Base-by-base conservation (phyloP, 2,888 invertebrate genomes). In the Leucophenga montana region DNA sequence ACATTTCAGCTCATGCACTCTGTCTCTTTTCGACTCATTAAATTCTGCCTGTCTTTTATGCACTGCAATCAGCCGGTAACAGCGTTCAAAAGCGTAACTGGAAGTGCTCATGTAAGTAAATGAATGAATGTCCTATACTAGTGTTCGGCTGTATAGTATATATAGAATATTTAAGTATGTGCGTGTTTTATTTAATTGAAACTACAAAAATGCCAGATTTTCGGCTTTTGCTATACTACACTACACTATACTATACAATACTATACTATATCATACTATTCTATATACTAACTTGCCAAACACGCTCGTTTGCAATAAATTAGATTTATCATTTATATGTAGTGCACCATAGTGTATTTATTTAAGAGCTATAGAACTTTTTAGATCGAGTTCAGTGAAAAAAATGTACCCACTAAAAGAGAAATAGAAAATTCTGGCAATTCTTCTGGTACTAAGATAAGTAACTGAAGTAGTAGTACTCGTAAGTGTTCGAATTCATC, bases 301-400 rank as follows among this genome's bases (percentile, higher is more conserved):
- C 67, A 59, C 48, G 67, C 61, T 50, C 61, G 50, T 61, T 59
- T 68, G 67, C 67, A 48, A 68, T 68, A 68, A 68, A 68, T 68
- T 68, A 68, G 59, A 68, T 68, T 68, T 68, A 68, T 68, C 67
- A 68, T 68, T 50, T 31, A 56, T 67, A 20, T n/a, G n/a, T 27
- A 27, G 3, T 27, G 27, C 27, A 27, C 4, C 4, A 27, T 3
- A 27, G 4, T 2, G 27, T 27, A 4, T 27, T 27, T 27, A 27
- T 27, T 27, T 3, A 27, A 27, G 27, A 27, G 4, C 4, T 27
- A 27, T 27, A 27, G 27, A 27, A 27, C 3, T 27, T 4, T 27
- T 27, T 27, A 27, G 27, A 27, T 4, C 4, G 3, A 27, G n/a
- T n/a, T n/a, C n/a, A n/a, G n/a, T n/a, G n/a, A n/a, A n/a, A n/a